Evolutionary conservation across 2,113 vertebrate genomes (phyloP).

Genomic region (Athene noctua): DNA sequence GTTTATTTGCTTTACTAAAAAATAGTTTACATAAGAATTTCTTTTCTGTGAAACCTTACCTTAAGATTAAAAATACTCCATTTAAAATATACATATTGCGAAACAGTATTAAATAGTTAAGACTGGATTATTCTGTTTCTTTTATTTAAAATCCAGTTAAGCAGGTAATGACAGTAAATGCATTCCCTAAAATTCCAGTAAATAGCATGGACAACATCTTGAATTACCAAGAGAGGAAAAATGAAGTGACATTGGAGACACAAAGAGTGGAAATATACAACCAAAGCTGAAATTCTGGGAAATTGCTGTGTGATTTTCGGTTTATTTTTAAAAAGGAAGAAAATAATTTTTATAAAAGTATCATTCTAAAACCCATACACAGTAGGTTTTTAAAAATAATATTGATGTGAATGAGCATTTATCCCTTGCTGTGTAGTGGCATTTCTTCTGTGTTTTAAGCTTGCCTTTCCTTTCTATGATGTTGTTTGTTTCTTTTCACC

Average conservation of each 20-base stretch:
- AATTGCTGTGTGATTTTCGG: conserved; percentile 42
- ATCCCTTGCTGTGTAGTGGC: not conserved
- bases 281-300: conserved; percentile 38
- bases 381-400: not conserved
- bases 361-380: not conserved
- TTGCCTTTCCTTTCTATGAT: not conserved
- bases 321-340: conserved; percentile 50
- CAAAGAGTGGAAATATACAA: not conserved
- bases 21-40: not conserved
- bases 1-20: not conserved
- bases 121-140: not conserved
- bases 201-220: conserved; percentile 1
- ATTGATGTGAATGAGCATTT: not conserved
- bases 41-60: not conserved
- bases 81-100: not conserved
- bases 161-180: not conserved
- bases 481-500: not conserved
- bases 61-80: not conserved
- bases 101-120: not conserved
- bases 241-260: not conserved
- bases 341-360: conserved; percentile 43
- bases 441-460: not conserved
- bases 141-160: not conserved
- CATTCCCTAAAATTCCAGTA: not conserved
- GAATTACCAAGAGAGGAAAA: conserved; percentile 1